A percentile compares a stretch with the other conserved stretches of the same genome.
Evolutionary conservation across 2,113 vertebrate species (phyloP).

Genomic region (Anseranas semipalmata): DNA sequence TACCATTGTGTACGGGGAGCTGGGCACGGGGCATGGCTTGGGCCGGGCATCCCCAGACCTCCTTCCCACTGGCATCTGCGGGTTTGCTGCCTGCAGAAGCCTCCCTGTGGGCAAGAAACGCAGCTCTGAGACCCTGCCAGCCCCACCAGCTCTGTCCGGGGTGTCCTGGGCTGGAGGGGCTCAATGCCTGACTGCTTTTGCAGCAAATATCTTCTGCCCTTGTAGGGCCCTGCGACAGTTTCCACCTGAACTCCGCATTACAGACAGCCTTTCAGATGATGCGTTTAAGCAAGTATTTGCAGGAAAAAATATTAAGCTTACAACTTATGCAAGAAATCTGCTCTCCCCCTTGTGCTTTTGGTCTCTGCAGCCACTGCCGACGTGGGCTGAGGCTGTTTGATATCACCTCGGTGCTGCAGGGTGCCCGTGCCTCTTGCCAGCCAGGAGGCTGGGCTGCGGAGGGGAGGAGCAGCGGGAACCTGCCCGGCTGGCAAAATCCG

Average conservation of each 20-base stretch:
- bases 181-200: neutral
- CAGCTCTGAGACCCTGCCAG: too few relatives aligned
- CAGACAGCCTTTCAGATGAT: neutral
- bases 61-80: too few relatives aligned
- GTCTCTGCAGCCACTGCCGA: neutral
- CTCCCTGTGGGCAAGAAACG: too few relatives aligned
- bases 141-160: neutral
- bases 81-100: too few relatives aligned
- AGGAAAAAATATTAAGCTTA: neutral
- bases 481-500: neutral
- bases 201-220: neutral
- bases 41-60: too few relatives aligned
- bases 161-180: neutral
- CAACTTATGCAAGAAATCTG: too few relatives aligned
- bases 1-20: too few relatives aligned
- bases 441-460: fast-evolving
- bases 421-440: neutral
- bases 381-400: neutral
- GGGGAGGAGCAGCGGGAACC: neutral
- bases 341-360: neutral
- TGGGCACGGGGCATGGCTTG: neutral
- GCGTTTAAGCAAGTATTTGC: neutral
- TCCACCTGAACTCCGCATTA: neutral
- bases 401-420: neutral
- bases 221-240: neutral